Base-by-base conservation (phyloP, 2,797 vertebrate species). In the Myotis myotis region DNA sequence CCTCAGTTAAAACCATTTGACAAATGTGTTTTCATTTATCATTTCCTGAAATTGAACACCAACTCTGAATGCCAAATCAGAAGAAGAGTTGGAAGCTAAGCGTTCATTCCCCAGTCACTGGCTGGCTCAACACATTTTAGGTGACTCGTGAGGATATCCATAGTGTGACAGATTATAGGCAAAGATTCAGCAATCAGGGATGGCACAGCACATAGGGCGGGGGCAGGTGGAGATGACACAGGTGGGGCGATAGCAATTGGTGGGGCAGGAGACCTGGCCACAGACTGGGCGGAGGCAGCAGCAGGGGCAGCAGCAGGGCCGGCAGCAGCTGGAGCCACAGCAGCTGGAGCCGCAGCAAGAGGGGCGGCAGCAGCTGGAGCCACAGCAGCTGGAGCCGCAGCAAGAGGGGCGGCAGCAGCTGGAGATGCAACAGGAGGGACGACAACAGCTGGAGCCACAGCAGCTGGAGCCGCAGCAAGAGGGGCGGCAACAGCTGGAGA, bases 201-300 rank as follows among this genome's bases (percentile, higher is more conserved):
- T 19, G 5, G 86, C 16, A 0, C 82, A 96, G 68, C 68, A 86
- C 84, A 51, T 16, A 33, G 87, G 89, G 16, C 11, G 47, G 57
- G 88, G 89, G 33, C 94, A 95, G 57, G 95, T 87, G 49, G 82
- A 86, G 79, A 96, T 82, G 70, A 89, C 28, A 28, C 89, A 91
- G 93, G 80, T 84, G 22, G 94, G 85, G 8, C 7, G 2, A 1
- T 82, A 93, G 83, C 95, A 91, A 2, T 49, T 93, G 80, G 83
- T 95, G 33, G 79, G 71, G 71, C 92, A 91, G 84, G 17, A 95
- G 30, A 89, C 44, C 66, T 3, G 53, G 86, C 81, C 91, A 70
- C 86, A 87, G 44, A 23, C 72, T 13, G 66, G 82, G 12, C 36
- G 30, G 17, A 93, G 6, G 66, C 91, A 89, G 76, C 86, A 94